A percentile compares a stretch with the other conserved stretches of the same genome.
phyloP scores from a whole-genome alignment of 2,797 vertebrate genomes.

The Fratercula arctica region DNA sequence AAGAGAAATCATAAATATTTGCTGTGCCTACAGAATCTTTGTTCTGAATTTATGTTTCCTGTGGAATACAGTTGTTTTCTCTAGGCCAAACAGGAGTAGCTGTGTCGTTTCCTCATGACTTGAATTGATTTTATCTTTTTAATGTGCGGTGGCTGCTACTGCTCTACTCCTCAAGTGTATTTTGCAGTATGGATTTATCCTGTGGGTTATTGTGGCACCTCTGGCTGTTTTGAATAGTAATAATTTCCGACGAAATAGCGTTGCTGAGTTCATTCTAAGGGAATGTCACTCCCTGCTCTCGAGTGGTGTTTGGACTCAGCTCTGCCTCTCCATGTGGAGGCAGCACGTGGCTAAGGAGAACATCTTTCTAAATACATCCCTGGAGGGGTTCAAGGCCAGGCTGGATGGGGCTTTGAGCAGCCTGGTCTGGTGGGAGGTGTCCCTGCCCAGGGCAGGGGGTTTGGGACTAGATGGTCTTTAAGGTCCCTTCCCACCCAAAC shows the following conservation, averaged over 20 bases:
- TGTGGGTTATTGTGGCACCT: not conserved
- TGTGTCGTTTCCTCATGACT: not conserved
- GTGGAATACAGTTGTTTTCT: conserved; percentile 31
- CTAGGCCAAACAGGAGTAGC: not conserved
- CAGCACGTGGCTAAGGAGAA: not conserved
- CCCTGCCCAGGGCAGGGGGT: not conserved
- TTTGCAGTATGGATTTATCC: not conserved
- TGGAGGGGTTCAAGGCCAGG: not conserved
- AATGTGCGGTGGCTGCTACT: not conserved
- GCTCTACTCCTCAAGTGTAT: not conserved
- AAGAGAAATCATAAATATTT: conserved; percentile 37
- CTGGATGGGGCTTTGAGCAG: not conserved
- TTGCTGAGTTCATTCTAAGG: not conserved
- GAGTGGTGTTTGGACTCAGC: not conserved
- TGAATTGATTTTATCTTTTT: conserved; percentile 39
- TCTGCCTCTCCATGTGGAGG: not conserved
- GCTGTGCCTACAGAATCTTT: not conserved
- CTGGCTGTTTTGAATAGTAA: not conserved
- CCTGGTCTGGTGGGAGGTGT: not conserved
- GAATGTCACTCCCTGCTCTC: not conserved
- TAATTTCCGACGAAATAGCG: not conserved
- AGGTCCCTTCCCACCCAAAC: not conserved
- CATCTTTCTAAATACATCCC: not conserved
- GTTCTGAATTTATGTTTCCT: not conserved
- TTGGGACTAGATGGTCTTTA: not conserved